These are phyloP conservation scores for Neomicropteryx cornuta DNA, from an alignment of 1,140 invertebrate species.

Conservation along the genomic window DNA sequence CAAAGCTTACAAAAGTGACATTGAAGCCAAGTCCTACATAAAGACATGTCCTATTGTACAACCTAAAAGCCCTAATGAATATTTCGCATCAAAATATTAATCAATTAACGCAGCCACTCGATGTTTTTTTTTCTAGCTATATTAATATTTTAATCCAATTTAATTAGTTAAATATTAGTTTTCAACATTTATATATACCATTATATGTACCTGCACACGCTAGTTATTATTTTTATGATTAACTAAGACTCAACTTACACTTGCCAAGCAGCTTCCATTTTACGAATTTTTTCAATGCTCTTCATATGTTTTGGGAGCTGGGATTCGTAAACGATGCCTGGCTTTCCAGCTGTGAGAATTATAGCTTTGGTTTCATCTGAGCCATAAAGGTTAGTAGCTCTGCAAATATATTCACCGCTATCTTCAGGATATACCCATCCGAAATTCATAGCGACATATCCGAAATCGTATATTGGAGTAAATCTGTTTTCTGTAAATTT, in stretches of 20 bases:
- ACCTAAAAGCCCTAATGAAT: too few species aligned
- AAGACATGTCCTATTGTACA: too few species aligned
- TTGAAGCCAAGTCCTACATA: too few species aligned
- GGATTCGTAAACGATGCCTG: conserved; percentile 85
- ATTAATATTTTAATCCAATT: conserved; percentile 5
- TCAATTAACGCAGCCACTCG: too few species aligned
- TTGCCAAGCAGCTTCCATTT: conserved; percentile 93
- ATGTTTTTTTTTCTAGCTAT: too few species aligned
- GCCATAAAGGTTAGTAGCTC: conserved; percentile 85
- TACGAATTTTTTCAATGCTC: conserved; percentile 87
- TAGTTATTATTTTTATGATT: too few species aligned
- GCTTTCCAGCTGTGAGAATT: conserved; percentile 76
- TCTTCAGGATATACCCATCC: conserved; percentile 91
- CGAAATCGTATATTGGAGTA: conserved; percentile 90
- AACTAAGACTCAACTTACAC: conserved; percentile 55
- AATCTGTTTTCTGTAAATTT: conserved; percentile 68
- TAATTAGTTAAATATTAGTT: conserved; percentile 6
- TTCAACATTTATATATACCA: too few species aligned
- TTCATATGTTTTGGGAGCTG: conserved; percentile 91
- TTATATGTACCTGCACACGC: too few species aligned
- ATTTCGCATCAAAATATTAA: too few species aligned
- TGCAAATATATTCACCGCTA: conserved; percentile 78
- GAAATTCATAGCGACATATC: conserved; percentile 93
- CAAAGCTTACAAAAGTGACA: too few species aligned
- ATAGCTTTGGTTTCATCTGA: conserved; percentile 77